Evolutionary conservation across 1,140 invertebrate genomes (phyloP), one percentile per base, ranked within the genome.

Genomic region (Aphaenogaster floridana): DNA sequence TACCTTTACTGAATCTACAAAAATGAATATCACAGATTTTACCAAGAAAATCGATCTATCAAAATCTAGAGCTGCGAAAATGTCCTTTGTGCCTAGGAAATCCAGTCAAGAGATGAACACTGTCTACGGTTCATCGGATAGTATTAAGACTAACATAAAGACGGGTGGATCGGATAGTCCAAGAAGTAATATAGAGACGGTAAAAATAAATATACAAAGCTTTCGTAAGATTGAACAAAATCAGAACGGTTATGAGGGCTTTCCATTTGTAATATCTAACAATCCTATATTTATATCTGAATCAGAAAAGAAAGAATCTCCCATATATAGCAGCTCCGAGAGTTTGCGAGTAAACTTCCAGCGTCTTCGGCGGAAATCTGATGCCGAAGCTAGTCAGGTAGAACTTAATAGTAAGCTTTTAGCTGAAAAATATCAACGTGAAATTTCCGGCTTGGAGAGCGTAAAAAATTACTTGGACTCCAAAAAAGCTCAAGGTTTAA

Each of bases 391-490:
- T 1, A 94, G 92, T 64, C 93, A 90, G 42, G 81, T 91, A 0
- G 93, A 94, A 21, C 17, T 95, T 5, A 93, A 89, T 15, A 93
- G 92, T 15, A 95, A 95, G 57, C 86, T 95, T 0, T 72, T 94
- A 0, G 93, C 93, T 0, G 94, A 95, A 17, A 95, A 95, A 57
- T 95, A 94, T 64, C 94, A 95, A 36, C 89, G 93, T 6, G 94
- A 95, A 28, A 90, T 95, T 0, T 92, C 93, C 0, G 94, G 93
- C 0, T 68, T 95, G 28, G 94, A 95, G 54, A 95, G 92, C 34
- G 94, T 95, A 0, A 95, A 95, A n/a, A 95, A 93, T 87, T 95
- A 94, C 48, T 83, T 95, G 11, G 94, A 95, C 8, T 94, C 94
- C 0, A 94, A 95, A 15, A 95, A 95, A 34, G 92, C 91, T 0